Evolutionary conservation across 2,797 vertebrate genomes (phyloP), one percentile per base, ranked within the genome.

Genomic region (Esox lucius): DNA sequence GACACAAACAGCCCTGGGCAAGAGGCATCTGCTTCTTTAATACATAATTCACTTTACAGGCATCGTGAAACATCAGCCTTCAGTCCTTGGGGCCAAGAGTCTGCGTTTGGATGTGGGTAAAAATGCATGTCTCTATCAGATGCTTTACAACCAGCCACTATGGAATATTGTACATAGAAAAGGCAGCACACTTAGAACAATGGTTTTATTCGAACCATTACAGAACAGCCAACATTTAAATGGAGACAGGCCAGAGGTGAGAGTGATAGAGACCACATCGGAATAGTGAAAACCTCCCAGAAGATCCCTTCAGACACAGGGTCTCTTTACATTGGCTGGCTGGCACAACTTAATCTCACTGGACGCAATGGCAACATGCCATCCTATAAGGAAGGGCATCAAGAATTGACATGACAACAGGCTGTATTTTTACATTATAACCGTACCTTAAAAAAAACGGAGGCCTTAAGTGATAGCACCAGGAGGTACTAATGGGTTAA

Each of bases 401-500:
- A 79, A 81, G 62, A 86, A 70, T 75, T 74, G 80, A 83, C 79
- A 75, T 87, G 85, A 89, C 86, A 87, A 89, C 84, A 83, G 86
- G 87, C 80, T 68, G 65, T 80, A 49, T 86, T 90, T 85, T 85
- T 62, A 64, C 78, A 80, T 81, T 76, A 33, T 33, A 72, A 82
- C 79, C 80, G 75, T 80, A 77, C 77, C 88, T 85, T 79, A 79
- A 89, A 85, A 6, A 85, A 90, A 89, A 86, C 86, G 83, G 81
- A 76, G 82, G 89, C 83, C 83, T 75, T 81, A 83, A 79, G 81
- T 86, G 84, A 87, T 91, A 91, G 85, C 86, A 86, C 89, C 84
- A 84, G 89, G 87, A 90, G 87, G 79, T 83, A 90, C 88, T 92
- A 92, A 94, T 92, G 92, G 91, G 92, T 94, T 93, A 94, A 94